These are phyloP conservation scores for Amblyraja radiata DNA, from an alignment of 2,797 vertebrate species.

Conservation along the genomic window DNA sequence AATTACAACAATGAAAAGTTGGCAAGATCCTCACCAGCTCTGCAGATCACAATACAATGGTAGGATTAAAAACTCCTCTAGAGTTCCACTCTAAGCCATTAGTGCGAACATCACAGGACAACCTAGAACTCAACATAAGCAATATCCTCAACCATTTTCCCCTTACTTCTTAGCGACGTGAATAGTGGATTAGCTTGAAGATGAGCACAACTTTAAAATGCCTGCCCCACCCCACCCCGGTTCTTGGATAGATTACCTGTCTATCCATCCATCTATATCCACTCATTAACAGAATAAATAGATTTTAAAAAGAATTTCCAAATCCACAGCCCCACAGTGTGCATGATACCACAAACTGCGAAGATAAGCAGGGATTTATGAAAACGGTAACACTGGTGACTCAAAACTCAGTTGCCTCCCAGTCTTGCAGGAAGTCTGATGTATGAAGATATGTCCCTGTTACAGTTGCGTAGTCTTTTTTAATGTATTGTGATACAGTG, in stretches of 20 bases:
- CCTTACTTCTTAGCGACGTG: not conserved
- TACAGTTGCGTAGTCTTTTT: not conserved
- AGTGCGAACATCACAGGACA: not conserved
- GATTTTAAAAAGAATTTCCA: constrained; percentile 15
- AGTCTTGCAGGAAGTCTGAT: not conserved
- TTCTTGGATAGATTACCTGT: not conserved
- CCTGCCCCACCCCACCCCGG: not conserved
- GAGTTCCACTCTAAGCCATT: not conserved
- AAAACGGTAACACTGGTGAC: constrained; percentile 25
- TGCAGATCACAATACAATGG: not conserved
- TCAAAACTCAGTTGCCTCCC: not conserved
- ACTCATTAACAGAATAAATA: constrained; percentile 21
- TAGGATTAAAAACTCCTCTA: not conserved
- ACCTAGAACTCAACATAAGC: not conserved
- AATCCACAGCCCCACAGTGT: constrained; percentile 1
- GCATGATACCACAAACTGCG: not conserved
- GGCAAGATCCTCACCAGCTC: not conserved
- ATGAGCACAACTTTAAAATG: not conserved
- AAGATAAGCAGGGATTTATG: not conserved
- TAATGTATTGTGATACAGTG: constrained; percentile 23
- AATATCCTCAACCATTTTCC: not conserved
- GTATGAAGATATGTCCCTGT: not conserved
- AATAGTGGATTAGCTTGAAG: constrained; percentile 5
- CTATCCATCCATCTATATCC: not conserved
- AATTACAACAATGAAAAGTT: constrained; percentile 5